These are phyloP conservation scores for Scyliorhinus canicula DNA, from an alignment of 2,797 vertebrate genomes.

Conservation along the genomic window DNA sequence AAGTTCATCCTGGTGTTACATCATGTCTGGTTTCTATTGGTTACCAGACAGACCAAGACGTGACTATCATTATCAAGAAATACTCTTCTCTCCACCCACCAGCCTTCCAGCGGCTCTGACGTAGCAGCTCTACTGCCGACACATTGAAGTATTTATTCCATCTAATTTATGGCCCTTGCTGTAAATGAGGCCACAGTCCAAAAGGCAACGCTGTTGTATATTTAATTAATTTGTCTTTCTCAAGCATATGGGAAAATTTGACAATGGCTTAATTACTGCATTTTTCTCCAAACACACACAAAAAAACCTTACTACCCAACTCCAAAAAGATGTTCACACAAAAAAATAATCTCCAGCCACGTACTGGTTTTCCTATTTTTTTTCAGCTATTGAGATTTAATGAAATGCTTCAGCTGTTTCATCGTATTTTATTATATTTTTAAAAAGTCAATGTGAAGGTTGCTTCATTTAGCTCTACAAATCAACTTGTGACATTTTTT, in stretches of 20 bases:
- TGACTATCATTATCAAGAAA: constrained; percentile 91
- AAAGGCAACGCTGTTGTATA: constrained; percentile 66
- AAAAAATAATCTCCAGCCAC: constrained; percentile 60
- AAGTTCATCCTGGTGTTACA: constrained; percentile 95
- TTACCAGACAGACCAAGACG: constrained; percentile 94
- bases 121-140: constrained; percentile 66
- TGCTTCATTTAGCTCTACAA: constrained; percentile 53
- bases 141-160: constrained; percentile 74
- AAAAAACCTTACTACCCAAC: background rate
- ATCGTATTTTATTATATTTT: constrained; percentile 58
- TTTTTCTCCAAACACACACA: constrained; percentile 41
- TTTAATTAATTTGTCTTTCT: constrained; percentile 74
- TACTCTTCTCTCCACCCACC: constrained; percentile 64
- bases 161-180: constrained; percentile 64
- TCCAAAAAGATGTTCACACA: constrained; percentile 62
- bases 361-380: constrained; percentile 45
- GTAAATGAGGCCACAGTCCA: constrained; percentile 59
- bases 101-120: constrained; percentile 66
- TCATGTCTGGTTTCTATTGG: constrained; percentile 94
- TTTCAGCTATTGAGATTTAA: constrained; percentile 63
- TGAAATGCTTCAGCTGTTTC: constrained; percentile 74
- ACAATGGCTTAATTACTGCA: constrained; percentile 75
- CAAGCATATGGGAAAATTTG: constrained; percentile 70
- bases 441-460: constrained; percentile 36
- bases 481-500: constrained; percentile 83